phyloP scores from a whole-genome alignment of 2,113 vertebrate genomes.

The Cyanistes caeruleus region DNA sequence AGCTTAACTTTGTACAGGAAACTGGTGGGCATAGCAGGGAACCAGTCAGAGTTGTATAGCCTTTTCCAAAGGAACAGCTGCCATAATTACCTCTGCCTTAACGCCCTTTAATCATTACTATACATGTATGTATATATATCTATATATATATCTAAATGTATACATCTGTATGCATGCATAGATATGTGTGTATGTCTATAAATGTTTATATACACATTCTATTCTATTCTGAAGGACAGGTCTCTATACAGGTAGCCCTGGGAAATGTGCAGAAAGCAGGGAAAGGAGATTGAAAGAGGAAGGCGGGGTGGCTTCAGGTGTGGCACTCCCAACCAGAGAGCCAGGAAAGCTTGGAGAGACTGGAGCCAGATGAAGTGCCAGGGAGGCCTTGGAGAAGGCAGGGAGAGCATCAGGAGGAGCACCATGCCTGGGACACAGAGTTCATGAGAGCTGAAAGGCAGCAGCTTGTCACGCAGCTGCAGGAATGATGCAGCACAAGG shows the following conservation, averaged over 20 bases:
- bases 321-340: background rate
- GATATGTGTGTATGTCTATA: background rate
- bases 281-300: background rate
- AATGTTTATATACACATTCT: background rate
- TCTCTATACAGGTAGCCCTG: background rate
- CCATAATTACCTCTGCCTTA: background rate
- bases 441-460: background rate
- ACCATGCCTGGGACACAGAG: background rate
- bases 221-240: background rate
- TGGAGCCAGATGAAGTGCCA: background rate
- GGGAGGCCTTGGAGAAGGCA: background rate
- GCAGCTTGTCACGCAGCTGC: accelerated
- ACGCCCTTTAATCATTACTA: background rate
- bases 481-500: background rate
- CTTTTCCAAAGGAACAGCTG: background rate
- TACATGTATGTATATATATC: too few species aligned
- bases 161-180: too few species aligned
- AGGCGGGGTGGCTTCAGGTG: background rate
- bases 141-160: too few species aligned
- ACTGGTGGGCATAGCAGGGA: background rate
- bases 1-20: accelerated
- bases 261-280: background rate
- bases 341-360: background rate
- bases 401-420: background rate
- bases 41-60: background rate